Base-by-base conservation (phyloP, 2,888 invertebrate genomes). In the Scaptomyza polygonia region DNA sequence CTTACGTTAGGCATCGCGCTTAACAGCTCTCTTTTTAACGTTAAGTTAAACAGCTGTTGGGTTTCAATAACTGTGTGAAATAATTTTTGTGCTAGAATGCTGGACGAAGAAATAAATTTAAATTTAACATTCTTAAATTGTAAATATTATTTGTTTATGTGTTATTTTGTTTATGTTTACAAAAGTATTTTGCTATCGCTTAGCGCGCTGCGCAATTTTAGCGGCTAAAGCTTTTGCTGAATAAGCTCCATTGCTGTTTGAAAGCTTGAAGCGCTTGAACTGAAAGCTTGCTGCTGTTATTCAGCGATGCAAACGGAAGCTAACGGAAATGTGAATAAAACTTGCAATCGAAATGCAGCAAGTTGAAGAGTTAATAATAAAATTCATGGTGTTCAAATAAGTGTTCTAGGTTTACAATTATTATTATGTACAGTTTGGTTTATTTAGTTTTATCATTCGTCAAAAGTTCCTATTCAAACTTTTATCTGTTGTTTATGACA, bases 21-120 rank as follows among this genome's bases (percentile, higher is more conserved):
- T 0, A 2, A 7, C 6, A 25, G 25, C 0, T 34, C 14, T 0
- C 51, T 54, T 34, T 53, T 32, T 53, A 36, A 14, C 21, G 43
- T 49, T 32, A 43, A 53, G 43, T 43, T 36, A 42, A 76, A 66
- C 80, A 79, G 79, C 79, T 79, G 80, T 79, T 75, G 14, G 3
- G 30, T 39, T 67, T 32, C 21, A 27, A 0, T 36, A 18, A 3
- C 32, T 39, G 25, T 8, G 3, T 39, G 25, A 45, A 51, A 44
- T 16, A 7, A 2, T 34, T 29, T n/a, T 45, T 52, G 25, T 18
- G 2, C 3, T 8, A 9, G 18, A 65, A 32, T 47, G 5, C n/a
- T 14, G 2, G 5, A 32, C 27, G 16, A 1, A 6, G 32, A 40
- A 40, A 16, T 18, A 18, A 9, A 40, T 18, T 9, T 5, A 48